Evolutionary conservation across 2,113 vertebrate genomes (phyloP).

Genomic region (Anarhynchus alexandrinus): DNA sequence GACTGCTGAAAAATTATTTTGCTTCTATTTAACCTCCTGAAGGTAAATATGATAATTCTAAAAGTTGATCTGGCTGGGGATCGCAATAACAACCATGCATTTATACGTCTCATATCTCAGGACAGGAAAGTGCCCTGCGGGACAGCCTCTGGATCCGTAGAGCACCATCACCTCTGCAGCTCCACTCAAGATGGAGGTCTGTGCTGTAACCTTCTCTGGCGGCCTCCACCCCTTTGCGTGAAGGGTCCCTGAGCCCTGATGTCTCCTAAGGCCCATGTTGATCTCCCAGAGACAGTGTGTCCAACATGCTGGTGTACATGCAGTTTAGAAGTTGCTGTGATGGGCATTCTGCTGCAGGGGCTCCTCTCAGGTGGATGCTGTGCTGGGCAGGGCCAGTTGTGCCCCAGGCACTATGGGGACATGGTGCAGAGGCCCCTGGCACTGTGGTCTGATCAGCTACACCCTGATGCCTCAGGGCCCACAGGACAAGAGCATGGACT

Average conservation of each 20-base stretch:
- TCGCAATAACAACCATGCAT: not conserved
- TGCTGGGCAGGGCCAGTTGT: not conserved
- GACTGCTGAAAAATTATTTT: not conserved
- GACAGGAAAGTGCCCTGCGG: not conserved
- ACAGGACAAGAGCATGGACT: not conserved
- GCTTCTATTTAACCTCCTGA: not conserved
- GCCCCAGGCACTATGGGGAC: not conserved
- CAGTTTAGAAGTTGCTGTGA: not conserved
- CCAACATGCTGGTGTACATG: not conserved
- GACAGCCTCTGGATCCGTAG: not conserved
- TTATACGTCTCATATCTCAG: not conserved
- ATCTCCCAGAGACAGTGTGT: not conserved
- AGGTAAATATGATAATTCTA: not conserved
- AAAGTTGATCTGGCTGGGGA: not conserved
- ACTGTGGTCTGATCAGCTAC: not conserved
- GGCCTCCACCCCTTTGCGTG: not conserved
- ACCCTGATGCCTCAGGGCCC: not conserved
- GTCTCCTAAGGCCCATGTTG: accelerated
- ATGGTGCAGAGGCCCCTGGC: not conserved
- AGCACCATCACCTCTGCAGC: not conserved
- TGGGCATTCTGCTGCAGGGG: accelerated
- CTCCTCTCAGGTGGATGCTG: not conserved
- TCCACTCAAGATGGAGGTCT: accelerated
- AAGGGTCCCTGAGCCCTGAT: not conserved
- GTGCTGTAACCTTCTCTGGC: not conserved